Percentiles rank a stretch among this genome's conserved stretches.
phyloP scores from a whole-genome alignment of 2,797 vertebrate species.

The Numenius phaeopus region DNA sequence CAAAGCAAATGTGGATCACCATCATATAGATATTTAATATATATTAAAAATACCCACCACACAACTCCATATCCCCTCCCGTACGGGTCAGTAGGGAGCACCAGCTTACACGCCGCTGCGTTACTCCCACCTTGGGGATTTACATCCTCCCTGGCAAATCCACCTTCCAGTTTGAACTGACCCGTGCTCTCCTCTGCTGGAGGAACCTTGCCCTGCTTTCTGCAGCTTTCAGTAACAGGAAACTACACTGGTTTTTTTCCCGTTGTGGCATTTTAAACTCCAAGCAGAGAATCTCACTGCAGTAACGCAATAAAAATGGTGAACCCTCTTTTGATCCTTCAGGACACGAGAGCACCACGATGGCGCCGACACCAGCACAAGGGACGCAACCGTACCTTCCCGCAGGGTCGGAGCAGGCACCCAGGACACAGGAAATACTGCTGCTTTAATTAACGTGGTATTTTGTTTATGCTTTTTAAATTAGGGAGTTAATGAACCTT shows the following conservation, averaged over 20 bases:
- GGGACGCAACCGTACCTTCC: accelerated
- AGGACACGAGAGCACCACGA: neutral
- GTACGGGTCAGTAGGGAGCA: accelerated
- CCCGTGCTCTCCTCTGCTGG: neutral
- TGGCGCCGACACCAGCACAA: neutral
- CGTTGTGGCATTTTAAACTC: neutral
- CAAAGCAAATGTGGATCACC: neutral
- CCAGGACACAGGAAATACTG: neutral
- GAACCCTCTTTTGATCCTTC: neutral
- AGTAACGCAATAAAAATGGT: neutral
- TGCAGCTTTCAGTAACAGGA: neutral
- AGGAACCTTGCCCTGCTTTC: too few relatives aligned
- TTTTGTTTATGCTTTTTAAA: neutral
- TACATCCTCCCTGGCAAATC: neutral
- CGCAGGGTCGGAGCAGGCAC: neutral
- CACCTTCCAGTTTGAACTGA: neutral
- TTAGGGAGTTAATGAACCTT: neutral
- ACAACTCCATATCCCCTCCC: neutral
- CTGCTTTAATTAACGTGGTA: neutral
- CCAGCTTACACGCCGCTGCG: accelerated
- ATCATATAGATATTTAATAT: neutral
- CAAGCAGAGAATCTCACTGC: neutral
- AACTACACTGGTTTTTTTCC: neutral
- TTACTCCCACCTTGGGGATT: neutral
- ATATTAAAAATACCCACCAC: neutral